Evolutionary conservation across 2,113 vertebrate genomes (phyloP).

Genomic region (Urocolius indicus): DNA sequence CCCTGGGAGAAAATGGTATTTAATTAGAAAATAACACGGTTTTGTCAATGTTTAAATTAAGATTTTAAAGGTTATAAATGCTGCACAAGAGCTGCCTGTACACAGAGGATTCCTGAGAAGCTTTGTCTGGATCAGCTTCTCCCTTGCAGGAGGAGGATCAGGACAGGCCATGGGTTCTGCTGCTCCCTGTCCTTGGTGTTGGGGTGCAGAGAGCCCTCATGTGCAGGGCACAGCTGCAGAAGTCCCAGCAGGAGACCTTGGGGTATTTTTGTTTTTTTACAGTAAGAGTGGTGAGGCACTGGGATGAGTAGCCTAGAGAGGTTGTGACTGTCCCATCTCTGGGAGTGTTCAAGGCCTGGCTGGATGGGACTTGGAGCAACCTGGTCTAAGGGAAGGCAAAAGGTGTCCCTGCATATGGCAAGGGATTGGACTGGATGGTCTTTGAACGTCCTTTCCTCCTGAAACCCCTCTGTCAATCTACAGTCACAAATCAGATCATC

Average conservation of each 20-base stretch:
- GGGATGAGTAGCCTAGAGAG: neutral
- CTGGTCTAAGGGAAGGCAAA: neutral
- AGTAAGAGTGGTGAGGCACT: rapidly evolving
- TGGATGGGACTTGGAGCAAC: rapidly evolving
- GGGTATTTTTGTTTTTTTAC: neutral
- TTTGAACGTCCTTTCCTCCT: neutral
- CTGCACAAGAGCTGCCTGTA: neutral
- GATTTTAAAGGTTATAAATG: conserved; percentile 66
- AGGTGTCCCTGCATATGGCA: neutral
- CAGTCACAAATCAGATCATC: neutral
- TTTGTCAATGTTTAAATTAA: conserved; percentile 81
- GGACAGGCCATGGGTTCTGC: neutral
- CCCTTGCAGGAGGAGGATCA: neutral
- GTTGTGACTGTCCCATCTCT: neutral
- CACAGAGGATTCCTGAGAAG: neutral
- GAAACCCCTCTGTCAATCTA: neutral
- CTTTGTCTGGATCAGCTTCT: neutral
- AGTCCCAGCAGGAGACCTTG: neutral
- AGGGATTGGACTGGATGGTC: rapidly evolving
- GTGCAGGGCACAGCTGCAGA: neutral
- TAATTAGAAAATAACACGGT: conserved; percentile 78
- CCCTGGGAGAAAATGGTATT: conserved; percentile 83
- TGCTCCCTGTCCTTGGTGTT: rapidly evolving
- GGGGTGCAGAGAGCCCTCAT: rapidly evolving
- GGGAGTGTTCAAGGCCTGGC: rapidly evolving